Evolutionary conservation across 2,888 invertebrate genomes (phyloP).

Genomic region (Lasioglossum lativentre): DNA sequence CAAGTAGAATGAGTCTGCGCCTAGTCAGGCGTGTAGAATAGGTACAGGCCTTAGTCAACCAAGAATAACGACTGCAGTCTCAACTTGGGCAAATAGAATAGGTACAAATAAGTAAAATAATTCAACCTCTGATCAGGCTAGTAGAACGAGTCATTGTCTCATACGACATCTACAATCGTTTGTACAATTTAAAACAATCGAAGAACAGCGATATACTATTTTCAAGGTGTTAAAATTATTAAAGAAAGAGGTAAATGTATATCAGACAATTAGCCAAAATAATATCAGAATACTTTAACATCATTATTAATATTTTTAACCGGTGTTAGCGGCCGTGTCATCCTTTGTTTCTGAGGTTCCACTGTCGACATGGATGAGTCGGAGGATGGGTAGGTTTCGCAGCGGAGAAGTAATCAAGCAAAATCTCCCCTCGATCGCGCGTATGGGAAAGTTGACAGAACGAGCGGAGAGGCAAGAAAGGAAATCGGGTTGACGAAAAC

Average conservation of each 20-base stretch:
- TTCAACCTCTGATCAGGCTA: no score
- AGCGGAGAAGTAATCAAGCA: constrained; percentile 31
- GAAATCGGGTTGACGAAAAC: constrained; percentile 49
- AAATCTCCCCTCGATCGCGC: constrained; percentile 11
- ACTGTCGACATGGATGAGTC: not conserved
- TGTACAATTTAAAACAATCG: no score
- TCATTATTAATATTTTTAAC: not conserved
- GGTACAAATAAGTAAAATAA: no score
- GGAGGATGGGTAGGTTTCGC: not conserved
- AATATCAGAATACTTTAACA: not conserved
- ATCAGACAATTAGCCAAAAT: not conserved
- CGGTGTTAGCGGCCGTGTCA: not conserved
- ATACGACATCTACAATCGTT: not conserved
- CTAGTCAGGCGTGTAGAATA: not conserved
- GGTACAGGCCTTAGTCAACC: not conserved
- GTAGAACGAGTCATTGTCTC: not conserved
- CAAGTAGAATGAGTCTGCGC: not conserved
- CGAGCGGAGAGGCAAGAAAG: constrained; percentile 32
- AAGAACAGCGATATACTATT: no score
- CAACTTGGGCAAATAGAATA: no score
- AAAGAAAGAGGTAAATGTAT: no score
- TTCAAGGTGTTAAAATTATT: no score
- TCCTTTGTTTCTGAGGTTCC: not conserved
- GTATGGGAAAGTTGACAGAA: constrained; percentile 46
- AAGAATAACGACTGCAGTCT: not conserved